These are phyloP conservation scores for Erythrolamprus reginae DNA, from an alignment of 2,113 vertebrate genomes.

Conservation along the genomic window DNA sequence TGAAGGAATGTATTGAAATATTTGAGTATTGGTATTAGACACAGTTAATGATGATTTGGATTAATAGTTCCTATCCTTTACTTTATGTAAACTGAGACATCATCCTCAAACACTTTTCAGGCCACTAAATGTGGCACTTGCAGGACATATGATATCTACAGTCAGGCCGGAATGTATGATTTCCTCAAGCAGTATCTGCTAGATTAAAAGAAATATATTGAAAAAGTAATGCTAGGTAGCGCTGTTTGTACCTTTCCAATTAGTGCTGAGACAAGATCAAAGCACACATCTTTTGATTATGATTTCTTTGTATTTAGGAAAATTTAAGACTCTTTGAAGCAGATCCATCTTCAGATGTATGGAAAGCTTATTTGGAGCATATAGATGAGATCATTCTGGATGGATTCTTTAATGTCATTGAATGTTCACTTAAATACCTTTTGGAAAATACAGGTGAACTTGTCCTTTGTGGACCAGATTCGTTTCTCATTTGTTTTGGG, in stretches of 20 bases:
- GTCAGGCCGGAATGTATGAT: neutral
- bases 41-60: no score
- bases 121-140: neutral
- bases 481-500: neutral
- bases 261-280: neutral
- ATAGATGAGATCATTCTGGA: constrained; percentile 86
- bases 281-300: neutral
- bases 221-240: neutral
- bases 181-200: neutral
- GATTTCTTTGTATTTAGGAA: constrained; percentile 67
- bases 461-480: neutral
- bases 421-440: constrained; percentile 85
- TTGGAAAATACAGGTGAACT: constrained; percentile 84
- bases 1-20: neutral
- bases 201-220: neutral
- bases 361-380: constrained; percentile 84
- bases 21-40: neutral
- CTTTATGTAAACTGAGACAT: neutral
- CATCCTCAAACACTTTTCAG: neutral
- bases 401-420: constrained; percentile 82
- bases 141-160: neutral
- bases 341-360: constrained; percentile 71
- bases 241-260: neutral
- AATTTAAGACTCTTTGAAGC: constrained; percentile 78
- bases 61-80: neutral